A percentile compares a stretch with the other conserved stretches of the same genome.
phyloP scores from a whole-genome alignment of 2,113 vertebrate species.

The Notarius quadriscutis region DNA sequence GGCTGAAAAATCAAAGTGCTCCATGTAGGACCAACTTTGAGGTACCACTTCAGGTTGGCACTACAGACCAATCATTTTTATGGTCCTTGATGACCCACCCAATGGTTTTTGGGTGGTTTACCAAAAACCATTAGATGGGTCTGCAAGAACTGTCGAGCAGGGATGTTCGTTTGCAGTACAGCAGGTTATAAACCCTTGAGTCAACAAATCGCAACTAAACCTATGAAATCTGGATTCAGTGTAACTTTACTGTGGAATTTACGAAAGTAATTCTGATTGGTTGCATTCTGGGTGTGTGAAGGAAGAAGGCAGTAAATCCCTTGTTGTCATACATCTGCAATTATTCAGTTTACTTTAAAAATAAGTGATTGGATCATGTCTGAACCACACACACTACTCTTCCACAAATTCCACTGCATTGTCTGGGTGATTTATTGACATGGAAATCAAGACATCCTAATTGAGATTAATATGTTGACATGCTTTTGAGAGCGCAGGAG shows the following conservation, averaged over 20 bases:
- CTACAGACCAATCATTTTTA: background rate
- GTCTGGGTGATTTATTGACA: constrained; percentile 8
- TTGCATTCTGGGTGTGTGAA: constrained; percentile 9
- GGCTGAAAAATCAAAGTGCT: background rate
- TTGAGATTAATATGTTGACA: constrained; percentile 31
- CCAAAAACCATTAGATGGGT: background rate
- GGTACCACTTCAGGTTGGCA: background rate
- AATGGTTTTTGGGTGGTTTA: background rate
- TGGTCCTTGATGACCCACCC: background rate
- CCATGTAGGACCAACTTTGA: background rate
- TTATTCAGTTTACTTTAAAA: constrained; percentile 8
- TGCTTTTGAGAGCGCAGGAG: background rate
- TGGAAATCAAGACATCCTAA: constrained; percentile 24
- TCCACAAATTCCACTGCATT: constrained; percentile 20
- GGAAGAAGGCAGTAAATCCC: constrained; percentile 27
- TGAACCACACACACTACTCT: constrained; percentile 22
- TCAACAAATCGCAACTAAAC: constrained; percentile 23
- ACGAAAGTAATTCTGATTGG: constrained; percentile 10
- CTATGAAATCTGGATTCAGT: constrained; percentile 7
- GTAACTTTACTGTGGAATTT: constrained; percentile 19
- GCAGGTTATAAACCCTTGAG: constrained; percentile 2
- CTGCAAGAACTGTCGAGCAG: background rate
- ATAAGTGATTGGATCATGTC: constrained; percentile 18
- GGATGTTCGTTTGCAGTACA: background rate
- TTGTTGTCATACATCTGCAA: constrained; percentile 16